These are phyloP conservation scores for Leptodactylus fallax DNA, from an alignment of 2,797 vertebrate genomes.

Conservation along the genomic window DNA sequence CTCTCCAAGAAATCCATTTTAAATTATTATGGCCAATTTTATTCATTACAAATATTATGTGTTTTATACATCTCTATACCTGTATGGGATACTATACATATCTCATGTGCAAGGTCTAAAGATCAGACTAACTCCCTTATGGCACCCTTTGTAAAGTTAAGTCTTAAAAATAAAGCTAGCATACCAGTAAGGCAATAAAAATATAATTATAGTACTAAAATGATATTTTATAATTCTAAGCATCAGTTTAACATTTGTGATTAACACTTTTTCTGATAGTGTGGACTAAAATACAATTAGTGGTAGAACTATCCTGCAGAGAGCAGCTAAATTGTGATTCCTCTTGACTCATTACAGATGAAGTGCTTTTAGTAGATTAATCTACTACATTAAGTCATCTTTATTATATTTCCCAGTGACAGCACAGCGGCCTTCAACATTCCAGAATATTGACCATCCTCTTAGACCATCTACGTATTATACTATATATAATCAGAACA, in stretches of 20 bases:
- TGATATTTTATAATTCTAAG: slow-evolving; percentile 51
- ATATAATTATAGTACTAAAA: slow-evolving; percentile 51
- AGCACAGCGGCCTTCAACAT: slow-evolving; percentile 18
- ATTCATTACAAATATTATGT: background rate
- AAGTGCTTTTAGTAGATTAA: slow-evolving; percentile 56
- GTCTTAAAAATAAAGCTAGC: slow-evolving; percentile 25
- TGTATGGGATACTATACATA: too few relatives aligned
- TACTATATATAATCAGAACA: background rate
- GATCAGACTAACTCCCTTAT: background rate
- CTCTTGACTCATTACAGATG: slow-evolving; percentile 48
- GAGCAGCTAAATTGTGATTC: slow-evolving; percentile 49
- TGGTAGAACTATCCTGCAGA: slow-evolving; percentile 54
- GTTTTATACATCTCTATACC: too few relatives aligned
- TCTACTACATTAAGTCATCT: slow-evolving; percentile 53
- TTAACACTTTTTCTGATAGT: slow-evolving; percentile 50
- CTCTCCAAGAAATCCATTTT: background rate
- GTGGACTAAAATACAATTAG: slow-evolving; percentile 57
- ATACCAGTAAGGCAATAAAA: slow-evolving; percentile 39
- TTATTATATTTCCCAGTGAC: slow-evolving; percentile 39
- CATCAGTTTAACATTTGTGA: slow-evolving; percentile 53
- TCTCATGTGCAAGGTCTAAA: background rate
- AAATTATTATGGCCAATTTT: background rate
- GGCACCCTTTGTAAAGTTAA: background rate
- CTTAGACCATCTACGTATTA: background rate
- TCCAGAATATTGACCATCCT: slow-evolving; percentile 21